A percentile compares a stretch with the other conserved stretches of the same genome.
These are phyloP conservation scores for Triplophysa rosa DNA, from an alignment of 2,113 vertebrate genomes.

Conservation along the genomic window DNA sequence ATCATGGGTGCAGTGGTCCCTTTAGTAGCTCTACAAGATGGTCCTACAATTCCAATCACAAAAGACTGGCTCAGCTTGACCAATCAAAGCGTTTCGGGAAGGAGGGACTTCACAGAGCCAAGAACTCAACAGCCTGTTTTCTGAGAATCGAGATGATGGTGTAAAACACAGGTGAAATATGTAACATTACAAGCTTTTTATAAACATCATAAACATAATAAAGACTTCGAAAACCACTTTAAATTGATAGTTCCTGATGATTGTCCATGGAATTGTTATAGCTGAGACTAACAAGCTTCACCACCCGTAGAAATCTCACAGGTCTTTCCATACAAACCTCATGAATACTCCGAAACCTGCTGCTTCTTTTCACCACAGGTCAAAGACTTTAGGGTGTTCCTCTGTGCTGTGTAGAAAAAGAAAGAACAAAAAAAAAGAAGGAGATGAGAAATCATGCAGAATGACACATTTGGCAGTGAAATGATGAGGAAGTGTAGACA, in stretches of 20 bases:
- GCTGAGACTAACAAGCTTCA: neutral
- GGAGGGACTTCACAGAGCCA: too few species aligned
- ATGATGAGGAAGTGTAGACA: neutral
- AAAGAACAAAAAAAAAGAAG: neutral
- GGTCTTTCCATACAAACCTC: slow-evolving; percentile 12
- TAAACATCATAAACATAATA: too few species aligned
- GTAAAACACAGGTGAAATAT: too few species aligned
- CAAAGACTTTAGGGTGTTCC: slow-evolving; percentile 22
- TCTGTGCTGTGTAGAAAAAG: neutral
- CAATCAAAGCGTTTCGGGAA: too few species aligned
- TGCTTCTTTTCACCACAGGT: slow-evolving; percentile 3
- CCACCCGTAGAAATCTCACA: slow-evolving; percentile 7
- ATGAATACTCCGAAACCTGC: slow-evolving; percentile 16
- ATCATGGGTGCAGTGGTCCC: slow-evolving; percentile 7
- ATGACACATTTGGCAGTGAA: slow-evolving; percentile 4
- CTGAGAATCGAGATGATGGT: too few species aligned
- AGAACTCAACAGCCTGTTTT: too few species aligned
- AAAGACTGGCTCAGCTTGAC: too few species aligned
- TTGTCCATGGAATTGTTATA: neutral
- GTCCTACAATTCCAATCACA: neutral
- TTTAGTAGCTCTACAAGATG: slow-evolving; percentile 26
- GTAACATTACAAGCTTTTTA: too few species aligned
- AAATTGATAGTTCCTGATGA: neutral
- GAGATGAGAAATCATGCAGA: slow-evolving; percentile 10
- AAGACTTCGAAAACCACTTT: neutral